Base-by-base conservation (phyloP, 2,113 vertebrate species). In the Zosterops borbonicus region DNA sequence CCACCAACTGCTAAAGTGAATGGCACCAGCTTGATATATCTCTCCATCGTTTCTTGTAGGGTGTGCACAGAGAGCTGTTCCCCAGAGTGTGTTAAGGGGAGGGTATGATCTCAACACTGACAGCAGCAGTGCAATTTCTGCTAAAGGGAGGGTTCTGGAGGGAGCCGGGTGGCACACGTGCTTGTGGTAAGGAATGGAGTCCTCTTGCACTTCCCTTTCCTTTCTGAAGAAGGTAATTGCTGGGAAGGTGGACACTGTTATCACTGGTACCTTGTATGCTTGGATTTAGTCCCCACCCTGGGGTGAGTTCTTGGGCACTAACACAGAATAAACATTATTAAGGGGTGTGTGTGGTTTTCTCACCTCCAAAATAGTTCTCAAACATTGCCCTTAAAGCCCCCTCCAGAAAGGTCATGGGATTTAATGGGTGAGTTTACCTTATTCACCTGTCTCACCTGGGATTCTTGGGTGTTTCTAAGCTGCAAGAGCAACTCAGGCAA, bases 131-230 rank as follows among this genome's bases (percentile, higher is more conserved):
- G 0, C n/a, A 15, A 1, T 60, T 90, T 79, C 47, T 92, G 58
- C 35, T 56, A 9, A 19, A 42, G 27, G 27, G 42, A 70, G 31
- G 42, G 42, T 42, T 90, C 62, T 71, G 35, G 41, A 82, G 49
- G 39, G 21, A 85, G 9, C 25, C 12, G 2, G 24, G 42, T 63
- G 56, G 7, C 16, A 11, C 8, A 1, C 0, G 0, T 67, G 41
- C 23, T 55, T 50, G 29, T 76, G 27, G 39, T 59, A 42, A 78
- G 52, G 46, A 55, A 20, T 9, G 14, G 27, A 14, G 24, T 67
- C 27, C 8, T 63, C 35, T 35, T 63, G 46, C 11, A 75, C 52
- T 25, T 90, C 65, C 14, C 41, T 76, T 58, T 90, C 39, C 35
- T 24, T 41, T 70, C 74, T 59, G 58, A 42, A 68, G 41, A 47